phyloP scores from a whole-genome alignment of 2,888 invertebrate genomes.

The Andrena minutula region DNA sequence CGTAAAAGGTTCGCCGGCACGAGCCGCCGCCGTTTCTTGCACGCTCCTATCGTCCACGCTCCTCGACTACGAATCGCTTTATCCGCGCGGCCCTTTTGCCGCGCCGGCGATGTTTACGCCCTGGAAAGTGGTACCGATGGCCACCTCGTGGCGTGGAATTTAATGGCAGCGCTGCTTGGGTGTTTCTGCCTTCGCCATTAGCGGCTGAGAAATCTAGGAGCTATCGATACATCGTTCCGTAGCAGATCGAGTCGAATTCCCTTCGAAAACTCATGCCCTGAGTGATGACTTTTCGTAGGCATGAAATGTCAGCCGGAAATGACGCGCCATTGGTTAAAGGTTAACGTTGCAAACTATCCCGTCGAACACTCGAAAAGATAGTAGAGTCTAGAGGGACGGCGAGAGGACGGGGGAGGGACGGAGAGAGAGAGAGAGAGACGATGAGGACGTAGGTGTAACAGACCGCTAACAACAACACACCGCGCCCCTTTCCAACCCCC shows the following conservation, averaged over 20 bases:
- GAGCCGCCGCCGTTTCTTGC: conserved; percentile 51
- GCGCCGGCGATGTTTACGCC: background rate
- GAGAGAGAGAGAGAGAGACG: background rate
- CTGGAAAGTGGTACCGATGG: background rate
- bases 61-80: conserved; percentile 46
- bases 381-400: background rate
- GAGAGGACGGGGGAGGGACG: background rate
- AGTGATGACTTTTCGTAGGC: background rate
- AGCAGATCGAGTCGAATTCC: background rate
- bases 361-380: conserved; percentile 23
- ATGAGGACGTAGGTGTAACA: conserved; percentile 39
- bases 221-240: too few species aligned
- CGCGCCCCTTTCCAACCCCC: conserved; percentile 63
- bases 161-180: too few species aligned
- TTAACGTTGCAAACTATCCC: conserved; percentile 16
- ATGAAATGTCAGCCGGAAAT: conserved; percentile 39
- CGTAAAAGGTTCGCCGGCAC: conserved; percentile 60
- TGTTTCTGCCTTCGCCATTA: too few species aligned
- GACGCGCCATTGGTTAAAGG: conserved; percentile 41
- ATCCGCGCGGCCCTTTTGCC: conserved; percentile 7
- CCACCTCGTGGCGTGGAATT: too few species aligned
- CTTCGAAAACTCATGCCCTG: background rate
- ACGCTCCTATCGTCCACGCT: conserved; percentile 10
- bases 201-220: too few species aligned
- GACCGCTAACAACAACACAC: conserved; percentile 56